phyloP scores from a whole-genome alignment of 1,140 invertebrate genomes.

The Ptiloglossa arizonensis region DNA sequence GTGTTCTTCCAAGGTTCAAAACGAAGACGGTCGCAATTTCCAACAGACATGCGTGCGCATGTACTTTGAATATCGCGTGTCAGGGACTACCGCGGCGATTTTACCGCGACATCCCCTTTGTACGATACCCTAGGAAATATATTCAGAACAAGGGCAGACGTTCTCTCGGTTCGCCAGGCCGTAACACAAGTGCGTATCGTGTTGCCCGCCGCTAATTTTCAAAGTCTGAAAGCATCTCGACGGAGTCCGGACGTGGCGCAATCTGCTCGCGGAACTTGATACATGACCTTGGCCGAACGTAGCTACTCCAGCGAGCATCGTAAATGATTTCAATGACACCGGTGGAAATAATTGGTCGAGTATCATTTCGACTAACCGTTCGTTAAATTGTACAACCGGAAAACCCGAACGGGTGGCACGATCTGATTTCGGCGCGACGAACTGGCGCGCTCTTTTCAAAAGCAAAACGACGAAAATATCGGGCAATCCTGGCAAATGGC shows the following conservation, averaged over 20 bases:
- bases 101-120: constrained; percentile 14
- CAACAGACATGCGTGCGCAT: too few relatives aligned
- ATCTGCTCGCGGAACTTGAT: constrained; percentile 67
- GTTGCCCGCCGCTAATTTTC: constrained; percentile 65
- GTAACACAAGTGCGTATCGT: constrained; percentile 50
- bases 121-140: not conserved
- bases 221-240: constrained; percentile 61
- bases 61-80: too few relatives aligned
- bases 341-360: constrained; percentile 64
- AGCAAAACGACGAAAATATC: not conserved
- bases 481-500: not conserved
- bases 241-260: constrained; percentile 60
- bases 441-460: constrained; percentile 8
- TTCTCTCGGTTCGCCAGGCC: constrained; percentile 28
- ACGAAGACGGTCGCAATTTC: too few relatives aligned
- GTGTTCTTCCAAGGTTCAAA: too few relatives aligned
- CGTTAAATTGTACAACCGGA: constrained; percentile 57
- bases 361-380: constrained; percentile 43
- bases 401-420: constrained; percentile 46
- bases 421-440: constrained; percentile 38
- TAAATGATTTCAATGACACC: constrained; percentile 69
- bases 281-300: constrained; percentile 66
- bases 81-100: too few relatives aligned
- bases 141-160: constrained; percentile 36
- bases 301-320: constrained; percentile 38